phyloP scores from a whole-genome alignment of 2,113 vertebrate species.

The Embiotoca jacksoni region DNA sequence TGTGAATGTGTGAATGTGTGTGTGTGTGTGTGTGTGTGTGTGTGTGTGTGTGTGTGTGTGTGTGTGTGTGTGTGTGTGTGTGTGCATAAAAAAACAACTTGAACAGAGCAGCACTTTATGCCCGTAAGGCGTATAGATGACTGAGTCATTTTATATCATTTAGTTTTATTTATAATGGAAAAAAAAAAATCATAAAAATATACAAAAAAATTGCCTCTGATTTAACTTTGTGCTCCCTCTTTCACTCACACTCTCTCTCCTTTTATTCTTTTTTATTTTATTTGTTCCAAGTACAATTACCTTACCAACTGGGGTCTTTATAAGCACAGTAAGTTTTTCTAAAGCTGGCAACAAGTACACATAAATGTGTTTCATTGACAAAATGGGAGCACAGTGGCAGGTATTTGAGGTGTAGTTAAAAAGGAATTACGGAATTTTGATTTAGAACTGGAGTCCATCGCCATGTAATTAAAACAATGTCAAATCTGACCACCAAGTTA shows the following conservation, averaged over 20 bases:
- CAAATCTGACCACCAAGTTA: slow-evolving; percentile 72
- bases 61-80: slow-evolving; percentile 21
- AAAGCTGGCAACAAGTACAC: slow-evolving; percentile 66
- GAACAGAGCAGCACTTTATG: slow-evolving; percentile 35
- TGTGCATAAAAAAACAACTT: slow-evolving; percentile 52
- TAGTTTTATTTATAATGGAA: slow-evolving; percentile 54
- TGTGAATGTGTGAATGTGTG: slow-evolving; percentile 30
- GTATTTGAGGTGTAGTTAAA: slow-evolving; percentile 77
- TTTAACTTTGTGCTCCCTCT: slow-evolving; percentile 52
- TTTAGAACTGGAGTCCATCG: slow-evolving; percentile 71
- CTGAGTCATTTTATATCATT: slow-evolving; percentile 68
- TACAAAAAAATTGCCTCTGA: slow-evolving; percentile 16
- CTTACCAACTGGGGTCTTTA: slow-evolving; percentile 65
- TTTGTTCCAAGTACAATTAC: slow-evolving; percentile 46
- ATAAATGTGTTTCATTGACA: slow-evolving; percentile 80
- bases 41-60: too few relatives aligned
- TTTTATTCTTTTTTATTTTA: slow-evolving; percentile 5
- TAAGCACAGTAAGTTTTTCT: slow-evolving; percentile 22
- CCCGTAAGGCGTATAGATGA: slow-evolving; percentile 61
- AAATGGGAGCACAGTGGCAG: slow-evolving; percentile 69
- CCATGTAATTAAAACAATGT: slow-evolving; percentile 74
- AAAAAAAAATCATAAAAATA: slow-evolving; percentile 30
- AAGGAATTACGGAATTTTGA: slow-evolving; percentile 74
- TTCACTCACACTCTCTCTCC: slow-evolving; percentile 7
- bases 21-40: slow-evolving; percentile 32